Percentiles rank a stretch among this genome's conserved stretches.
Evolutionary conservation across 2,888 invertebrate genomes (phyloP).

Genomic region (Heteromyza rotundicornis): DNA sequence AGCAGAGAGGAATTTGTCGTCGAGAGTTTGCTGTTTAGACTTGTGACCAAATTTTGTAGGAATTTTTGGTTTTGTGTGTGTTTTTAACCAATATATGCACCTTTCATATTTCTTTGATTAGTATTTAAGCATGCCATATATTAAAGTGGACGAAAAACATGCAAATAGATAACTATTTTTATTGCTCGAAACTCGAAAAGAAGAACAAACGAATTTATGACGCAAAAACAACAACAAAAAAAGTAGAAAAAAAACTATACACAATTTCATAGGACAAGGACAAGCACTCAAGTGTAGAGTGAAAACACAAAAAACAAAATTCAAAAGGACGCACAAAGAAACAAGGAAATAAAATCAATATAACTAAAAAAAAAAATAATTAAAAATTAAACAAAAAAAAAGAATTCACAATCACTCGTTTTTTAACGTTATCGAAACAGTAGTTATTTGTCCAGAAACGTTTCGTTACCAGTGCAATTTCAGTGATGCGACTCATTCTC

Average conservation of each 20-base stretch:
- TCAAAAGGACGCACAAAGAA: neutral
- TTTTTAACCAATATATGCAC: neutral
- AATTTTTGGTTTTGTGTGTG: too few relatives aligned
- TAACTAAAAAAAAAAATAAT: constrained; percentile 2
- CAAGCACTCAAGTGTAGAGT: neutral
- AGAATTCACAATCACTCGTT: constrained; percentile 51
- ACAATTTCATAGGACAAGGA: neutral
- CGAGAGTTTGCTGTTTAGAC: too few relatives aligned
- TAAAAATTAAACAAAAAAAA: constrained; percentile 10
- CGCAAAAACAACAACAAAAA: neutral
- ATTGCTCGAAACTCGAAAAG: neutral
- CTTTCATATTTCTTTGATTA: neutral
- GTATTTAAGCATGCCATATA: neutral
- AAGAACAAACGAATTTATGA: neutral
- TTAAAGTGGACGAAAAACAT: neutral
- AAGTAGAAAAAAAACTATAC: neutral
- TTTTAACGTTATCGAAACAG: constrained; percentile 51
- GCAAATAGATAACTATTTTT: neutral
- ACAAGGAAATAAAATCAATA: constrained; percentile 15
- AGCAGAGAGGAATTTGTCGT: too few relatives aligned
- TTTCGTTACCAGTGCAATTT: constrained; percentile 79
- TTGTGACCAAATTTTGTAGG: too few relatives aligned
- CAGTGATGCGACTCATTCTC: constrained; percentile 82
- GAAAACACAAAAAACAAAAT: neutral
- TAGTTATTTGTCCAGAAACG: constrained; percentile 57